Evolutionary conservation across 2,113 vertebrate species (phyloP), one percentile per base, ranked within the genome.

Genomic region (Turdus rufiventris): DNA sequence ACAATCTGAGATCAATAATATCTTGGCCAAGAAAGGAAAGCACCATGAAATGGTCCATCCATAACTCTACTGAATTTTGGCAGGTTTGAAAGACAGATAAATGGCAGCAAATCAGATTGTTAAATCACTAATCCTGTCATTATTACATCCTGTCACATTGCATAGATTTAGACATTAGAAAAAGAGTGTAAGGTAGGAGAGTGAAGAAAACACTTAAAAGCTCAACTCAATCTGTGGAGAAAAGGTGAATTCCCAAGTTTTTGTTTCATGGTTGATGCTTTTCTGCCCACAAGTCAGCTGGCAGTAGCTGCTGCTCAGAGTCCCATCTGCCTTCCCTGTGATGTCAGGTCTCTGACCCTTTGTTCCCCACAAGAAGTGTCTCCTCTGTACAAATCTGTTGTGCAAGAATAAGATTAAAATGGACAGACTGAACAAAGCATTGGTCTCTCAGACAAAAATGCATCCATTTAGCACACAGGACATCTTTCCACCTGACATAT

Each of bases 391-490:
- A 91, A 95, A 89, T 58, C 94, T 95, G 91, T 72, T 95, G 96
- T 90, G 72, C 92, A 97, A 89, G 96, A 97, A 91, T 93, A 92
- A 97, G 96, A 98, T 98, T 97, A 95, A 96, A 97, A 97, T 89
- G 89, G 97, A 97, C 89, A 96, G 94, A 80, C 26, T 15, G 97
- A 97, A 98, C 96, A 98, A 98, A 98, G 96, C 90, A 24, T 15
- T 68, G 38, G 76, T 88, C 75, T 88, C 54, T 62, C 67, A 93
- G 85, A 94, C 79, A 93, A 94, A 96, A 90, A 83, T 19, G 73
- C 84, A 91, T 95, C 96, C 97, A 98, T 96, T 98, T 98, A 96
- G 96, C 94, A 97, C 97, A 97, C 95, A 97, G 89, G 87, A 58
- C 88, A 94, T 97, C 97, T 94, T 96, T 96, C 96, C 95, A 95